Conservation (phyloP, 2,888 invertebrate genomes). For the Hofmannophila pseudospretella region DNA sequence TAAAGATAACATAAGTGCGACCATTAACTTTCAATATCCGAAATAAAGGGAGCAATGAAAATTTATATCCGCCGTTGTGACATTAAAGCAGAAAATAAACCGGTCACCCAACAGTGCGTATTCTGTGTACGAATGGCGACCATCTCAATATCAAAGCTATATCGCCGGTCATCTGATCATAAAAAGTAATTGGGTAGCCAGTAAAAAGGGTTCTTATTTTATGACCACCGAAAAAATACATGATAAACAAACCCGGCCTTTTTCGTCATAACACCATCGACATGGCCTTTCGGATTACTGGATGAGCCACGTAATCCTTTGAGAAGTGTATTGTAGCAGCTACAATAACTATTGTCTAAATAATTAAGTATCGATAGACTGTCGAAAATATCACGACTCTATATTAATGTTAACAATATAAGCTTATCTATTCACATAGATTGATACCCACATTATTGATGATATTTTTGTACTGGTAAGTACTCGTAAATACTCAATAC, state of each 20-base stretch:
- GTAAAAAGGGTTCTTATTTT: constrained; percentile 74
- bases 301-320: constrained; percentile 19
- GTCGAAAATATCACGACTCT: too few species aligned
- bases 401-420: too few species aligned
- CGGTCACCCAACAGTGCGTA: constrained; percentile 29
- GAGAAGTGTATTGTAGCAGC: not conserved
- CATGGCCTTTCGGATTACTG: constrained; percentile 21
- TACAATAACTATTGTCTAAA: too few species aligned
- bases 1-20: too few species aligned
- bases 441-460: too few species aligned
- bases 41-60: constrained; percentile 26
- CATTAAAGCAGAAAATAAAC: constrained; percentile 24
- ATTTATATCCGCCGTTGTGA: constrained; percentile 28
- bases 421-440: too few species aligned
- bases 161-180: constrained; percentile 63
- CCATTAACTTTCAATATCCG: constrained; percentile 24
- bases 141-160: constrained; percentile 57
- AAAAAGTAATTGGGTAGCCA: constrained; percentile 74
- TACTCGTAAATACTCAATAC: too few species aligned
- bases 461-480: too few species aligned
- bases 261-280: constrained; percentile 39
- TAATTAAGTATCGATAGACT: too few species aligned
- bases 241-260: constrained; percentile 61
- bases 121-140: constrained; percentile 47
- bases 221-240: constrained; percentile 61